phyloP scores from a whole-genome alignment of 92 coral and sea anemone genomes.

The Phenganax stokvisi region DNA sequence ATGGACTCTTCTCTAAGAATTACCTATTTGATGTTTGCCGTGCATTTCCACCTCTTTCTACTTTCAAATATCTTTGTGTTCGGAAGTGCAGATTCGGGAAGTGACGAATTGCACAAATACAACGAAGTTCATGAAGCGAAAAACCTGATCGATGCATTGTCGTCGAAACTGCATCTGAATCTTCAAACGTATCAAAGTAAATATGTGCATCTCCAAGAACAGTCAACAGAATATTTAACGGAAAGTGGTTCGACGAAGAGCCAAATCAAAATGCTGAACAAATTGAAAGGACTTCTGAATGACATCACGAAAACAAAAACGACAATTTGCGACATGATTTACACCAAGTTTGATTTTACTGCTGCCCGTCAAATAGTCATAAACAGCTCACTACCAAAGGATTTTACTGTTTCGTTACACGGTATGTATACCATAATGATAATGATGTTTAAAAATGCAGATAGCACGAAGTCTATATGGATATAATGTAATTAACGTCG shows the following conservation, averaged over 20 bases:
- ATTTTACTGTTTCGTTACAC: conserved; percentile 47
- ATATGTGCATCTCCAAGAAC: background rate
- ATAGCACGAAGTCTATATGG: too few relatives aligned
- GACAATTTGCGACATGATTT: conserved; percentile 24
- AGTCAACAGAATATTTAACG: conserved; percentile 8
- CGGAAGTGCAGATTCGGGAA: background rate
- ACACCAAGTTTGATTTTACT: conserved; percentile 40
- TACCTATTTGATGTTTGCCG: too few relatives aligned
- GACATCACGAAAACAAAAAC: conserved; percentile 24
- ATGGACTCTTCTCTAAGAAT: too few relatives aligned
- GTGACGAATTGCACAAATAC: conserved; percentile 4
- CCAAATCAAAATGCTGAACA: conserved; percentile 44
- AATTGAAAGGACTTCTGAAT: conserved; percentile 44
- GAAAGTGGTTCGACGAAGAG: conserved; percentile 26
- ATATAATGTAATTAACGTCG: too few relatives aligned
- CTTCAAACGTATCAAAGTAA: conserved; percentile 23
- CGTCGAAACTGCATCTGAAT: conserved; percentile 42
- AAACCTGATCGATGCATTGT: conserved; percentile 46
- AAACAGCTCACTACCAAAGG: conserved; percentile 41
- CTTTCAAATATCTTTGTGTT: background rate
- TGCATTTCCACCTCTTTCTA: background rate
- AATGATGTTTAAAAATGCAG: too few relatives aligned
- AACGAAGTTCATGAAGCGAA: conserved; percentile 41
- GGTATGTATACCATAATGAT: conserved; percentile 32
- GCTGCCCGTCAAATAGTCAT: conserved; percentile 50